Evolutionary conservation across 2,797 vertebrate genomes (phyloP), one percentile per base, ranked within the genome.

Genomic region (Emydoidea blandingii): DNA sequence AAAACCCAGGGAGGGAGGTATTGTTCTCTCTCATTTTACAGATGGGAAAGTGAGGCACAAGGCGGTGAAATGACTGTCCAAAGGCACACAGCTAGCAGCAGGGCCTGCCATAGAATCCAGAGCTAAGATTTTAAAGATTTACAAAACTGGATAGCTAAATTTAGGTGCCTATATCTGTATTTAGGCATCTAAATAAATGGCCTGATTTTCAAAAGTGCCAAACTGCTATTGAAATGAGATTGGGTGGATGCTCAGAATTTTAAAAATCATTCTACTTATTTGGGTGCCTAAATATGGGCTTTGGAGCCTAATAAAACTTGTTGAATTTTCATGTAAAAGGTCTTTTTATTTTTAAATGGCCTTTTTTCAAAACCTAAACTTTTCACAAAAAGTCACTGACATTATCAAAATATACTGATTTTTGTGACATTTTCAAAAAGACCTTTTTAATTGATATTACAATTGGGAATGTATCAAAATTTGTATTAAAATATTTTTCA

Each of bases 41-140:
- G 6, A 37, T 76, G 25, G 37, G 49, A 19, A 78, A 47, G 1
- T 0, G 21, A 53, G 3, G 54, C 3, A 23, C 29, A 6, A 2
- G 56, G 25, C 5, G 6, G 1, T 44, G 9, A n/a, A 0, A 0
- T 37, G 14, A 1, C 10, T 18, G 4, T n/a, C 10, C 54, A 34
- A 52, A 86, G 52, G 12, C 54, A 53, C 47, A 62, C 44, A 29
- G 25, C 0, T 0, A 83, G 81, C 16, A 1, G 19, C 53, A 83
- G 57, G 52, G 27, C 12, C 19, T 4, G 25, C 50, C 37, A 14
- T 14, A 34, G 41, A 50, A n/a, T 21, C 62, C 15, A 3, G 34
- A 44, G 49, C 12, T 52, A 81, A 21, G 21, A 44, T 31, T 74
- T 74, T 3, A 37, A 34, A 4, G 15, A 56, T 72, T 80, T 34